phyloP scores from a whole-genome alignment of 2,113 vertebrate species.

The Thomomys bottae region DNA sequence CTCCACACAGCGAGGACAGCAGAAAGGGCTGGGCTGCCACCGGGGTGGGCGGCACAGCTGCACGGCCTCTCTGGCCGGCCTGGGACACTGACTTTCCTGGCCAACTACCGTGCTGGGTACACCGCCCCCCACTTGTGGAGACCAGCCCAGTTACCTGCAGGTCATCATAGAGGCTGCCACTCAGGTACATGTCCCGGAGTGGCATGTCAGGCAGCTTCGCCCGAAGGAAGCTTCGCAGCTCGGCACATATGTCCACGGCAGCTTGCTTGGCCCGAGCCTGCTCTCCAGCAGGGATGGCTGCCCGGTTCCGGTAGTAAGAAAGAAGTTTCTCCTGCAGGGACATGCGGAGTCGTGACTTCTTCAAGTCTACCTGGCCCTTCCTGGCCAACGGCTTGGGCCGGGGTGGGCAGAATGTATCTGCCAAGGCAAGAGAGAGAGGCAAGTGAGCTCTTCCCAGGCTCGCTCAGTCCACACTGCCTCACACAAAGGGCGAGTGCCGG shows the following conservation, averaged over 20 bases:
- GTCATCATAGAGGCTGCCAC: conserved; percentile 97
- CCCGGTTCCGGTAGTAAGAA: conserved; percentile 90
- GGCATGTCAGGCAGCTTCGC: conserved; percentile 98
- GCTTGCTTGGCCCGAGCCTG: conserved; percentile 94
- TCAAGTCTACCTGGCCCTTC: conserved; percentile 90
- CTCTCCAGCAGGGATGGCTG: conserved; percentile 91
- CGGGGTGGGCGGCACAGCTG: not conserved
- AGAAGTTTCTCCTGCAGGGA: conserved; percentile 96
- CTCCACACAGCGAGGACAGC: not conserved
- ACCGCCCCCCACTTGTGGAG: not conserved
- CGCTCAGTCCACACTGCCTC: conserved; percentile 4
- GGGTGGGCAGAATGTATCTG: conserved; percentile 83
- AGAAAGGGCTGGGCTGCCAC: not conserved
- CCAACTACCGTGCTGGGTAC: not conserved
- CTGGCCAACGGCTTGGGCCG: conserved; percentile 84
- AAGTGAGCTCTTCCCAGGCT: conserved; percentile 63
- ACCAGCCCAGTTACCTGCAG: conserved; percentile 88
- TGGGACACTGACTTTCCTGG: not conserved
- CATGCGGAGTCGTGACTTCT: conserved; percentile 93
- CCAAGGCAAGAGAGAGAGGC: conserved; percentile 76
- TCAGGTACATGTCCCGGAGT: conserved; percentile 97
- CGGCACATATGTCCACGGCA: conserved; percentile 95
- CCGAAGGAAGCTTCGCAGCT: conserved; percentile 95
- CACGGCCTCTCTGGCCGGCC: not conserved
- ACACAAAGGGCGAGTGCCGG: not conserved